These are phyloP conservation scores for Pachycephus smyrnensis DNA, from an alignment of 2,888 invertebrate species.

Conservation along the genomic window DNA sequence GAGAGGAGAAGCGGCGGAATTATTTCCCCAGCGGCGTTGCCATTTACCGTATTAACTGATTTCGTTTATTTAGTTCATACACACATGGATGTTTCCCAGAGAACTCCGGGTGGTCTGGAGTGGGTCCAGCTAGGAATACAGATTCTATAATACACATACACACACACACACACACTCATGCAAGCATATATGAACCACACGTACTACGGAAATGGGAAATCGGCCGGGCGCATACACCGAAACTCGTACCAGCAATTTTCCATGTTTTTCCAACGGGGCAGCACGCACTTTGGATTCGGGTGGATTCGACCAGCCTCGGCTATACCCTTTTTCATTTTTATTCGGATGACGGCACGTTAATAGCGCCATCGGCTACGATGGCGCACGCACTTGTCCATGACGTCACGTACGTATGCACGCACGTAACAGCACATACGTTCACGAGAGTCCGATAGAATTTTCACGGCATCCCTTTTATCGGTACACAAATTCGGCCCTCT, in stretches of 20 bases:
- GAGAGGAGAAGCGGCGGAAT: background rate
- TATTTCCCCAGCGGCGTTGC: background rate
- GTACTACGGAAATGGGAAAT: background rate
- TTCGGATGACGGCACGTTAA: constrained; percentile 21
- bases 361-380: constrained; percentile 12
- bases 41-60: constrained; percentile 10
- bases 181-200: background rate
- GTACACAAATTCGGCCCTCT: background rate
- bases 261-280: background rate
- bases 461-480: background rate
- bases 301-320: background rate
- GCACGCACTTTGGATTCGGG: background rate
- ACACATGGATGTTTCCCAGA: background rate
- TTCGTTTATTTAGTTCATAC: constrained; percentile 8
- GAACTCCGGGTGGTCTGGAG: background rate
- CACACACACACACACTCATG: background rate
- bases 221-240: background rate
- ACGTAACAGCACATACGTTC: no score
- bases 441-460: background rate
- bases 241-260: background rate
- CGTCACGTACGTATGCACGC: background rate
- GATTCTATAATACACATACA: background rate
- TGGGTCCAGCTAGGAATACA: background rate
- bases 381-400: background rate
- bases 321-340: background rate